phyloP scores from a whole-genome alignment of 2,113 vertebrate species.

The Prunella himalayana region DNA sequence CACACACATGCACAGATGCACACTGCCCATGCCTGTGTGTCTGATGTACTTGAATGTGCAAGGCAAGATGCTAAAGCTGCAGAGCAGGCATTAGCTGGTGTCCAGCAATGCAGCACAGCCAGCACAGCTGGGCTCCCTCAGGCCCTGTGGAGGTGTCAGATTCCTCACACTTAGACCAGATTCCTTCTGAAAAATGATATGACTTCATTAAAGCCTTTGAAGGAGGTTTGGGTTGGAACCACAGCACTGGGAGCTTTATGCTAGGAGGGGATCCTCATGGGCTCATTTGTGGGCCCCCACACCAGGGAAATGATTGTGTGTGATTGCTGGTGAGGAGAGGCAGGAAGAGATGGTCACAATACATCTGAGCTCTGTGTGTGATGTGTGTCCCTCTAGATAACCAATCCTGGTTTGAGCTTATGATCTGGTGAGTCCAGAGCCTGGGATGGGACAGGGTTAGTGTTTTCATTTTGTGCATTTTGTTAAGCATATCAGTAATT shows the following conservation, averaged over 20 bases:
- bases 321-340: neutral
- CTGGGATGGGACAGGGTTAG: neutral
- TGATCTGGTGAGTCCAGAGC: neutral
- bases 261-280: neutral
- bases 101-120: neutral
- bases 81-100: neutral
- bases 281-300: neutral
- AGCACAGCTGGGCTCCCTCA: neutral
- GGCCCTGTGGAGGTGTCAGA: neutral
- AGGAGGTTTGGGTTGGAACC: neutral
- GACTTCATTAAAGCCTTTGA: neutral
- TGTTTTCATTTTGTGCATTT: neutral
- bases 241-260: accelerated
- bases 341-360: neutral
- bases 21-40: neutral
- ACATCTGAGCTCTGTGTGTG: neutral
- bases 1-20: neutral
- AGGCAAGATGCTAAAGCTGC: neutral
- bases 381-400: neutral
- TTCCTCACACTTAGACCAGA: neutral
- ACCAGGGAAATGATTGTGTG: neutral
- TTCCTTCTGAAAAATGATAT: neutral
- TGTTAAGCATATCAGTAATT: neutral
- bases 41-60: neutral
- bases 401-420: neutral